Evolutionary conservation across 2,888 invertebrate genomes (phyloP), one percentile per base, ranked within the genome.

Genomic region (Notodonta ziczac): DNA sequence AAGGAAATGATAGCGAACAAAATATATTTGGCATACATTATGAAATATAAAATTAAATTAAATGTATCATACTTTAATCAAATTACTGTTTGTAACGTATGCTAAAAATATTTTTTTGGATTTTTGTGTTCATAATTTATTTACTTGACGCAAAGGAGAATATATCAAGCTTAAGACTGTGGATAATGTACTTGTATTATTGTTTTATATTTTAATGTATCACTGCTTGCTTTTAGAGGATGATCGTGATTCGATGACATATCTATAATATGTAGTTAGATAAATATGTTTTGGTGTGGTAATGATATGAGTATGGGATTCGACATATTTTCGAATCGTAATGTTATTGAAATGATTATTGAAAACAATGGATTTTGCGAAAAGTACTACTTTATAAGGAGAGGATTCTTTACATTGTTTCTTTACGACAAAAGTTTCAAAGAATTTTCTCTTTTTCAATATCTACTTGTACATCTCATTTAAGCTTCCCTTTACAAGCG

Each of bases 221-320:
- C 85, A 85, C 85, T 78, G 91, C 92, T 91, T 88, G 91, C 87
- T 87, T 86, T 81, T 89, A 87, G 84, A 82, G 79, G 76, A 86
- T 84, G 84, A 88, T 85, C 88, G 93, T 93, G 93, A 93, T 91
- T 87, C 84, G 83, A 90, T 91, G 85, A 93, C 93, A 93, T 93
- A 93, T 93, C 93, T 91, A 89, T 87, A 72, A 89, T 87, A 72
- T 83, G 85, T 92, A 93, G 91, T 85, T 93, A 93, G 90, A 89
- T 76, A 83, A 84, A 85, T 86, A 87, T 85, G 88, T 88, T 85
- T 87, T 82, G 86, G 84, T 90, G 88, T 90, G 88, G 78, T 80
- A 81, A 82, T 79, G 76, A 74, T 76, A 76, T 77, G 73, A 71
- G 69, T 79, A 75, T 76, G 74, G 72, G 67, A 67, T 76, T 80